Conservation (phyloP, 2,797 vertebrate species). For the Chaunax sp. region DNA sequence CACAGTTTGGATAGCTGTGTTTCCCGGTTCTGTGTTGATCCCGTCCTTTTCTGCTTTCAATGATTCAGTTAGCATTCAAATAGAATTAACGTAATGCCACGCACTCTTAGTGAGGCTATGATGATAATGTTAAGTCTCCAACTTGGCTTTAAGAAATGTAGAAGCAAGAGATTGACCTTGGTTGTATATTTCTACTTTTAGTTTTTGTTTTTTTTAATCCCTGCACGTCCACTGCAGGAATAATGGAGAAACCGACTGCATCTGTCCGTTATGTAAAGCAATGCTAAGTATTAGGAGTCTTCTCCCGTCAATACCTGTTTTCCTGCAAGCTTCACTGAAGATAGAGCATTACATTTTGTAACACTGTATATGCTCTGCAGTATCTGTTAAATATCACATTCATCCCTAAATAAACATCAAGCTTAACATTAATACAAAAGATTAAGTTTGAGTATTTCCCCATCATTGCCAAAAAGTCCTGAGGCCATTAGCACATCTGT, state of each 20-base stretch:
- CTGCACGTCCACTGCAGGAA: neutral
- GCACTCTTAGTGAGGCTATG: neutral
- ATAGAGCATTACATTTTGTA: neutral
- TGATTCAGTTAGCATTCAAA: neutral
- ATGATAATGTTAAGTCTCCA: neutral
- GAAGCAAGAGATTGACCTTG: neutral
- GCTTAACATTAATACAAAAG: neutral
- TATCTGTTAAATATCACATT: slow-evolving; percentile 22
- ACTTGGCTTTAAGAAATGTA: slow-evolving; percentile 1
- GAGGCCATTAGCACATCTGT: neutral
- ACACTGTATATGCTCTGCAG: neutral
- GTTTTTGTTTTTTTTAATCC: slow-evolving; percentile 11
- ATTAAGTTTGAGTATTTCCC: neutral
- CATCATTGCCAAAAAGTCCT: slow-evolving; percentile 29
- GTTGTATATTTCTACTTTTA: neutral
- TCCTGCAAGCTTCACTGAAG: too few relatives aligned
- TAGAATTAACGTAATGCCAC: neutral
- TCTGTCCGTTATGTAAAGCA: neutral
- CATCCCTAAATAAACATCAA: neutral
- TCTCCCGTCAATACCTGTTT: too few relatives aligned
- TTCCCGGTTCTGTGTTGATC: neutral
- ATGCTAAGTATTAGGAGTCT: too few relatives aligned
- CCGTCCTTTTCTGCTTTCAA: neutral
- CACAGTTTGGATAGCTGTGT: neutral
- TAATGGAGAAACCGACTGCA: neutral